Evolutionary conservation across 2,888 invertebrate species (phyloP).

Genomic region (Cheiracanthium punctorium): DNA sequence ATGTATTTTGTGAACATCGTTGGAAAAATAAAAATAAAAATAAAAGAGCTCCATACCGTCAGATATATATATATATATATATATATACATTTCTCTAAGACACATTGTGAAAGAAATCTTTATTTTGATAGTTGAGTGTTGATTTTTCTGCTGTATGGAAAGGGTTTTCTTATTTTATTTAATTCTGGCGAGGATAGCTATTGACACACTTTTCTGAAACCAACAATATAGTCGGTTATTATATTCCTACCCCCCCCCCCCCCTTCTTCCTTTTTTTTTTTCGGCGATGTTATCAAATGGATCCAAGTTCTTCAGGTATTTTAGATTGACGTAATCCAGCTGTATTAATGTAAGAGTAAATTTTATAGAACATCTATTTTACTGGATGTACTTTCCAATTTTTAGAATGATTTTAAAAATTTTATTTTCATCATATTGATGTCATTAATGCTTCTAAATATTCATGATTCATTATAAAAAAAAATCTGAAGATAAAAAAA

Average conservation of each 20-base stretch:
- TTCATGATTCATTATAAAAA: too few relatives aligned
- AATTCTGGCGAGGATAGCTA: slow-evolving; percentile 44
- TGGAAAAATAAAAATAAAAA: background rate
- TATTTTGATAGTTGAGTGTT: slow-evolving; percentile 35
- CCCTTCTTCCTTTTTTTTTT: too few relatives aligned
- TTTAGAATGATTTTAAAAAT: too few relatives aligned
- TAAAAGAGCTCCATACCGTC: background rate
- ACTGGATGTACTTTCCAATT: too few relatives aligned
- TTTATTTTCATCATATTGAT: too few relatives aligned
- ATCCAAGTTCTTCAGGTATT: too few relatives aligned
- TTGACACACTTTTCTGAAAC: slow-evolving; percentile 56
- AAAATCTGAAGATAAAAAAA: too few relatives aligned
- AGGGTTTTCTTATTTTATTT: slow-evolving; percentile 39
- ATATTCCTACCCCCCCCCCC: background rate
- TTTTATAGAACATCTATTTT: too few relatives aligned
- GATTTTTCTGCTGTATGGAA: slow-evolving; percentile 40
- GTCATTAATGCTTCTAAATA: too few relatives aligned
- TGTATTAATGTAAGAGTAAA: too few relatives aligned
- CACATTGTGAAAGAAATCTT: slow-evolving; percentile 42
- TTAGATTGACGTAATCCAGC: too few relatives aligned
- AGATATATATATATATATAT: too few relatives aligned
- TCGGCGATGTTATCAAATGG: slow-evolving; percentile 50
- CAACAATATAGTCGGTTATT: slow-evolving; percentile 60
- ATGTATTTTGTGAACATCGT: slow-evolving; percentile 8
- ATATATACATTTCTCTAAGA: slow-evolving; percentile 6